Conservation (phyloP, 1,140 invertebrate species). For the Drosophila carrolli region DNA sequence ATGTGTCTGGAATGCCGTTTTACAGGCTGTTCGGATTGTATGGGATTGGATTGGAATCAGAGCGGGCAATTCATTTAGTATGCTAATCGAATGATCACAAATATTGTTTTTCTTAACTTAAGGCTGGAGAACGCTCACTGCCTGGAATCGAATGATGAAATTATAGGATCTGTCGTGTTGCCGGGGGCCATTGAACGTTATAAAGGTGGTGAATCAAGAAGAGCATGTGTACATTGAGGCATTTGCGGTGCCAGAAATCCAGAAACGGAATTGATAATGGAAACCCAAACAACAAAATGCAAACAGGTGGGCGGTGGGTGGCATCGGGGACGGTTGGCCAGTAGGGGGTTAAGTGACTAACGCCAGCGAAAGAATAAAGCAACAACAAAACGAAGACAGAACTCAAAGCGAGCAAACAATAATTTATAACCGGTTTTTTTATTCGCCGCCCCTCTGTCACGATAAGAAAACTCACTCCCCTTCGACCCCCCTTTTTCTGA, state of each 20-base stretch:
- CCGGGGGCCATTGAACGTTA: background rate
- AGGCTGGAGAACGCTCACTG: background rate
- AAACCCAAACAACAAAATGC: constrained; percentile 10
- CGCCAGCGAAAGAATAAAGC: constrained; percentile 17
- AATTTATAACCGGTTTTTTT: constrained; percentile 67
- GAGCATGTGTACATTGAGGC: constrained; percentile 1
- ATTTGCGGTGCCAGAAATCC: constrained; percentile 1
- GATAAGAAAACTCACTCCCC: constrained; percentile 51
- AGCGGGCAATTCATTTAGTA: constrained; percentile 4
- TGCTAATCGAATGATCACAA: constrained; percentile 18
- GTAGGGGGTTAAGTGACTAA: constrained; percentile 45
- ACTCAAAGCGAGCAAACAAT: constrained; percentile 50
- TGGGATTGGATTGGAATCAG: background rate
- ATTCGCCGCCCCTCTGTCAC: constrained; percentile 30
- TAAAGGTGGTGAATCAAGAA: constrained; percentile 2
- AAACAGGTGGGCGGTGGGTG: constrained; percentile 21
- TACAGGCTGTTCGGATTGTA: constrained; percentile 2
- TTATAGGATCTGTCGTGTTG: background rate
- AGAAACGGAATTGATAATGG: constrained; percentile 20
- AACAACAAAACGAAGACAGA: constrained; percentile 34
- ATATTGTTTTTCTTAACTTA: background rate
- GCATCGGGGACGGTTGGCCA: background rate
- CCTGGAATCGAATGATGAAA: background rate
- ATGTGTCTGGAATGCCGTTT: constrained; percentile 25
- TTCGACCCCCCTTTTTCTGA: background rate